Conservation (phyloP, 2,113 vertebrate species). For the Catharus fuscescens region DNA sequence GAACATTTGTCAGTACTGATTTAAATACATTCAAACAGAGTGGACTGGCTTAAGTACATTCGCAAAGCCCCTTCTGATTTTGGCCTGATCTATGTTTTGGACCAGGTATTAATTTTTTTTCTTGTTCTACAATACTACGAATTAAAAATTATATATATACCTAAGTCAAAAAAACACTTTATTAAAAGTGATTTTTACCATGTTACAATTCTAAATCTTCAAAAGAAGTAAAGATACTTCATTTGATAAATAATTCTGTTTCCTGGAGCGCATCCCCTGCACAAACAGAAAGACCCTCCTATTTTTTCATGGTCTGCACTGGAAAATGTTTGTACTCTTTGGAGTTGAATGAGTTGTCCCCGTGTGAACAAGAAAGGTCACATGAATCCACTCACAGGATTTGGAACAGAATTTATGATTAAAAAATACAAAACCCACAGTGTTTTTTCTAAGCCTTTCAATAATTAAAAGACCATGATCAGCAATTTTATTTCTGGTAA, state of each 20-base stretch:
- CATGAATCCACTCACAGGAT: neutral
- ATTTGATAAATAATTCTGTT: neutral
- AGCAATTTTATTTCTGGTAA: neutral
- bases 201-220: neutral
- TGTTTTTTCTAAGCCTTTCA: neutral
- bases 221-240: neutral
- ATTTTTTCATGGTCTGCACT: neutral
- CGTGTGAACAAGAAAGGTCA: neutral
- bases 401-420: neutral
- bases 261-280: neutral
- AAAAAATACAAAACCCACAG: neutral
- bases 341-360: neutral
- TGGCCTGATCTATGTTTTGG: neutral
- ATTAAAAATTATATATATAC: neutral
- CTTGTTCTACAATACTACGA: neutral
- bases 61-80: neutral
- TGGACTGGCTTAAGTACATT: neutral
- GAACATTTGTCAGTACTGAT: neutral
- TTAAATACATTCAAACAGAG: neutral
- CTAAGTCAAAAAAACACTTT: neutral
- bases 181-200: neutral
- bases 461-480: neutral
- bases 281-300: neutral
- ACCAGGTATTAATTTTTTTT: neutral
- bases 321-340: neutral